phyloP scores from a whole-genome alignment of 2,888 invertebrate species.

The Leptogaster cylindrica region DNA sequence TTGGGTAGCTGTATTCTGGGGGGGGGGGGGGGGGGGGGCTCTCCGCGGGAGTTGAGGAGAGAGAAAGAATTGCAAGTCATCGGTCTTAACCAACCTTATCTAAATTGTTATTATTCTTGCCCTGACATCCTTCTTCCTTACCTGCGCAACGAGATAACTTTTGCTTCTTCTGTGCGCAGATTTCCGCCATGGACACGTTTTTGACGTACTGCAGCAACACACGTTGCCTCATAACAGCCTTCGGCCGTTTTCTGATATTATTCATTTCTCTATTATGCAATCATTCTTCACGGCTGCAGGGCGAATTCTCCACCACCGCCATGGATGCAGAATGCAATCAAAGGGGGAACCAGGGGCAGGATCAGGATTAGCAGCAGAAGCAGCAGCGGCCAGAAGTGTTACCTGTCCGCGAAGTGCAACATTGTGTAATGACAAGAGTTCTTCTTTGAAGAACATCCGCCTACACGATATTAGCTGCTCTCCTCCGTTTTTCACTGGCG shows the following conservation, averaged over 20 bases:
- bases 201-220: background rate
- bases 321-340: background rate
- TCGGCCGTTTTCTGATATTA: background rate
- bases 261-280: conserved; percentile 6
- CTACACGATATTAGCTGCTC: no score
- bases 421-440: background rate
- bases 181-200: background rate
- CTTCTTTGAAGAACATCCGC: background rate
- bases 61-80: background rate
- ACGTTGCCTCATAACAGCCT: background rate
- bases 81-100: conserved; percentile 4
- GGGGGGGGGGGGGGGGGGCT: background rate
- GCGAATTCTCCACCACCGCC: background rate
- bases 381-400: background rate
- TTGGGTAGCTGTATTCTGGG: background rate
- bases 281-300: background rate
- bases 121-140: conserved; percentile 20
- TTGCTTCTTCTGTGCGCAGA: background rate
- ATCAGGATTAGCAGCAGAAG: no score
- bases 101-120: conserved; percentile 26
- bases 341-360: background rate
- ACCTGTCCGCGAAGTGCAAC: background rate
- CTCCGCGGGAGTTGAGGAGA: background rate
- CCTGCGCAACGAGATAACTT: background rate
- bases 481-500: no score